These are phyloP conservation scores for Brachynemurus nebulosus DNA, from an alignment of 2,888 invertebrate genomes.

Conservation along the genomic window DNA sequence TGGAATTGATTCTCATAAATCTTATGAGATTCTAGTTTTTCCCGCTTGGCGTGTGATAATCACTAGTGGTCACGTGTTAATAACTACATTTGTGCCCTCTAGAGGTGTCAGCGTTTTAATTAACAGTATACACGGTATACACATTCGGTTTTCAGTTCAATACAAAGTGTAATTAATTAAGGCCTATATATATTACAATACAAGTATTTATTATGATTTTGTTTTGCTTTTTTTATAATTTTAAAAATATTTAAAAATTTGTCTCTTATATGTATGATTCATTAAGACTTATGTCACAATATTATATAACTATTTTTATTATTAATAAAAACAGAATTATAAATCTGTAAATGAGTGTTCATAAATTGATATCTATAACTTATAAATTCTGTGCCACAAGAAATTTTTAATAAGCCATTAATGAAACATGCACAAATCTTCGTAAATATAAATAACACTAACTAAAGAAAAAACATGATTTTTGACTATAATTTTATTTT, in stretches of 20 bases:
- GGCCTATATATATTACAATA: conserved; percentile 1
- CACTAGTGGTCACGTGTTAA: conserved; percentile 31
- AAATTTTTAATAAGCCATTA: background rate
- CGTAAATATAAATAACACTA: background rate
- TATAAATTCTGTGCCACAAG: no score
- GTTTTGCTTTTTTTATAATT: no score
- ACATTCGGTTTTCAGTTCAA: background rate
- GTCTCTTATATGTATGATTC: no score
- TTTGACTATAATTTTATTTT: no score
- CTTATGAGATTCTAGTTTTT: background rate
- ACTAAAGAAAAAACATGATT: background rate
- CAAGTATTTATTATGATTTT: no score
- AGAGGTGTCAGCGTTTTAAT: background rate
- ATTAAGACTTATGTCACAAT: no score
- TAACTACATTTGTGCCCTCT: conserved; percentile 28
- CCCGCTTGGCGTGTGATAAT: conserved; percentile 11
- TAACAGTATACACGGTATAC: background rate
- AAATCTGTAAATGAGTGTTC: no score
- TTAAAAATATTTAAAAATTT: no score
- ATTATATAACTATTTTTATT: no score
- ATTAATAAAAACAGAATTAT: no score
- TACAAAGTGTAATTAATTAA: background rate
- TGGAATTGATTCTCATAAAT: conserved; percentile 2
- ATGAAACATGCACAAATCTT: background rate
- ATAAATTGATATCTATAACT: no score